Evolutionary conservation across 2,113 vertebrate genomes (phyloP).

Genomic region (Pachyramphus minor): DNA sequence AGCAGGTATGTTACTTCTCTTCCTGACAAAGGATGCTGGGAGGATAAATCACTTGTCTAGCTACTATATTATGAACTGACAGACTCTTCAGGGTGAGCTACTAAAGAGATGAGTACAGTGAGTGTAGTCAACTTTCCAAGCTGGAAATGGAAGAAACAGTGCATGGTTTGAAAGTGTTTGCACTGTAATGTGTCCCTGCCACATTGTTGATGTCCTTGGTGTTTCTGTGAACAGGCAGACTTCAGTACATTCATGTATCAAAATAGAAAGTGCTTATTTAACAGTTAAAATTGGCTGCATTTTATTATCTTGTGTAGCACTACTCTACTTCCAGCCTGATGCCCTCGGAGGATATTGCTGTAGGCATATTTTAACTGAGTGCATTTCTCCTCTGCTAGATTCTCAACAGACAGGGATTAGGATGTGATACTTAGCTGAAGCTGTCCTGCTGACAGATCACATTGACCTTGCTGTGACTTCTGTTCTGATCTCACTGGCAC

Average conservation of each 20-base stretch:
- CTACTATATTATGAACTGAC: not conserved
- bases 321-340: not conserved
- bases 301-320: not conserved
- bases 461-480: conserved; percentile 58
- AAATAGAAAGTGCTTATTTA: not conserved
- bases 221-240: not conserved
- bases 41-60: not conserved
- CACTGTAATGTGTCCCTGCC: not conserved
- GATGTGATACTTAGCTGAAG: conserved; percentile 28
- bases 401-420: conserved; percentile 8
- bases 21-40: not conserved
- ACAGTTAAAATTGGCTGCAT: not conserved
- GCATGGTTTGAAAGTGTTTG: not conserved
- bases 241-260: not conserved
- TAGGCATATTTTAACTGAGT: not conserved
- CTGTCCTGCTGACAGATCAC: not conserved
- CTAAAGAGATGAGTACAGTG: not conserved
- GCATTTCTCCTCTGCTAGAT: not conserved
- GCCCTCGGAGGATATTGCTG: not conserved
- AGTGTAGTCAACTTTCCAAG: not conserved
- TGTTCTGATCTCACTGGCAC: conserved; percentile 54
- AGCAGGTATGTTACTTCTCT: not conserved
- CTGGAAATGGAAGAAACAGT: not conserved
- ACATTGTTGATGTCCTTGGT: not conserved
- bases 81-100: not conserved